Conservation (phyloP, 1,140 invertebrate species). For the Leptonema lineaticorne region DNA sequence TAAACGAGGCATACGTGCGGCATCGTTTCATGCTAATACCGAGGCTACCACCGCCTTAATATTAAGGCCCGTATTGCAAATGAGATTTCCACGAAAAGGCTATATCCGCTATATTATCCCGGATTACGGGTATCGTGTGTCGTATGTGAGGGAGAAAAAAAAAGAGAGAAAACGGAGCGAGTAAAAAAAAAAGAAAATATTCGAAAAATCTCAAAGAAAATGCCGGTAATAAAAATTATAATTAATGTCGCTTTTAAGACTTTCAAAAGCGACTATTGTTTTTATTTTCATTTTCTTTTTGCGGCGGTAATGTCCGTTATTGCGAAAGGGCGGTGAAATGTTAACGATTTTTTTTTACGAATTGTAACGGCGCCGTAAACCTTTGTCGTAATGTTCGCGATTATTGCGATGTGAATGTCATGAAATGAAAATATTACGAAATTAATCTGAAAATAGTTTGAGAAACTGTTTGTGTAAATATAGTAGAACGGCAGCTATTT, state of each 20-base stretch:
- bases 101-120: slow-evolving; percentile 32
- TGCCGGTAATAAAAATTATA: no score
- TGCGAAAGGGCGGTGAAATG: slow-evolving; percentile 17
- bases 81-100: slow-evolving; percentile 34
- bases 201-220: neutral
- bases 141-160: neutral
- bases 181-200: neutral
- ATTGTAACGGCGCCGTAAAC: slow-evolving; percentile 9
- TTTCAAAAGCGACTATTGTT: no score
- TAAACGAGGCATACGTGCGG: slow-evolving; percentile 11
- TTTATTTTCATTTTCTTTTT: no score
- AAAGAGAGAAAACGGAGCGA: neutral
- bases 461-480: no score
- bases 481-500: no score
- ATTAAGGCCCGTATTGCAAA: slow-evolving; percentile 36
- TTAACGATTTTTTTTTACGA: slow-evolving; percentile 15
- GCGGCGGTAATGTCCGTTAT: no score
- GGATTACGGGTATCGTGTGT: slow-evolving; percentile 24
- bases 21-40: slow-evolving; percentile 32
- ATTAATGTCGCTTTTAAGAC: no score
- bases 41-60: slow-evolving; percentile 23
- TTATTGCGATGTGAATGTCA: slow-evolving; percentile 26
- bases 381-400: slow-evolving; percentile 19
- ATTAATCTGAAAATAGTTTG: no score
- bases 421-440: no score